Conservation (phyloP, 2,888 invertebrate genomes). For the Parelbella ahira region DNA sequence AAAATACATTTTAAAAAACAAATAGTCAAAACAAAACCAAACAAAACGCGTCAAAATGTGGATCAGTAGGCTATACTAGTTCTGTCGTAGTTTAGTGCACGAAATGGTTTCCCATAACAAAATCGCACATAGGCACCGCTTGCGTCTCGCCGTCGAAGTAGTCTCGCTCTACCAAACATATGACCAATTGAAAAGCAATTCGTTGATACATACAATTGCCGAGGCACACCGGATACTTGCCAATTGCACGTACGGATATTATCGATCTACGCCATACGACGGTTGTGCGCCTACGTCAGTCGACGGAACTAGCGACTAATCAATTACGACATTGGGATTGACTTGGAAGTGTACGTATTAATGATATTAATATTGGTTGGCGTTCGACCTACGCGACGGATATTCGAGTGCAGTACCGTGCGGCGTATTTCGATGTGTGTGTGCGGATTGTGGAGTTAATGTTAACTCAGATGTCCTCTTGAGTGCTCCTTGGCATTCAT, state of each 20-base stretch:
- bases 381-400: constrained; percentile 9
- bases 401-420: constrained; percentile 28
- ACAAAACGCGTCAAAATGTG: too few species aligned
- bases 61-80: too few species aligned
- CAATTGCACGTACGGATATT: constrained; percentile 55
- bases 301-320: constrained; percentile 26
- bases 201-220: constrained; percentile 54
- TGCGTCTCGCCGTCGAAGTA: constrained; percentile 1
- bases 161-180: constrained; percentile 30
- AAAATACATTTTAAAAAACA: too few species aligned
- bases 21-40: too few species aligned
- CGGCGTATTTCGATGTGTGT: constrained; percentile 2
- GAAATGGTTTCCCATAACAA: too few species aligned
- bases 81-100: too few species aligned
- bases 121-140: too few species aligned
- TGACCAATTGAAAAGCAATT: constrained; percentile 54
- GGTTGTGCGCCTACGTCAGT: constrained; percentile 36
- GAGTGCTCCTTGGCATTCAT: too few species aligned
- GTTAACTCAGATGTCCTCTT: not conserved
- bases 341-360: constrained; percentile 17
- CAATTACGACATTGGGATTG: constrained; percentile 21
- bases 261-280: constrained; percentile 41
- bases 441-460: constrained; percentile 1
- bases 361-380: constrained; percentile 18
- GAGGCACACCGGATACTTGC: constrained; percentile 47